Conservation (phyloP, 2,888 invertebrate genomes). For the Plebejus argus region DNA sequence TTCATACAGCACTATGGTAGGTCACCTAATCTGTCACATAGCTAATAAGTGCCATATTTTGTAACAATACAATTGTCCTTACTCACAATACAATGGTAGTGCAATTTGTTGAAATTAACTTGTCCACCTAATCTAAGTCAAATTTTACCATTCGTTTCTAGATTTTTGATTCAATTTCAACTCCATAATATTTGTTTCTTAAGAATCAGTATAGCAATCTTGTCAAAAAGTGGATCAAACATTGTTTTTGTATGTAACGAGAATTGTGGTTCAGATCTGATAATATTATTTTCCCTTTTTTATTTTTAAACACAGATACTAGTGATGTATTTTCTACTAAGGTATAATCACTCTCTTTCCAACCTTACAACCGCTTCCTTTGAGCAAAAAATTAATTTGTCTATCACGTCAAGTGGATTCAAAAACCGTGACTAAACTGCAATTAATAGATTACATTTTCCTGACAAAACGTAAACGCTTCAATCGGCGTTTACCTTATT, state of each 20-base stretch:
- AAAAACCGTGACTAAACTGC: constrained; percentile 15
- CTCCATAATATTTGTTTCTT: neutral
- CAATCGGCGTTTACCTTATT: constrained; percentile 12
- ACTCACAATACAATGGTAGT: constrained; percentile 19
- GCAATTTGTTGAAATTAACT: constrained; percentile 17
- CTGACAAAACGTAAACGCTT: constrained; percentile 17
- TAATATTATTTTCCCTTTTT: neutral
- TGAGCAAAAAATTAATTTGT: neutral
- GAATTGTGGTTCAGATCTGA: too few species aligned
- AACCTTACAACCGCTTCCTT: neutral
- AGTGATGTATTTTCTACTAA: neutral
- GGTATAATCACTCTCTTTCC: neutral
- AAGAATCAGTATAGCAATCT: neutral
- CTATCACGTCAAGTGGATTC: constrained; percentile 5
- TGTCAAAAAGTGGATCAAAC: neutral
- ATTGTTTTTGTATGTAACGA: too few species aligned
- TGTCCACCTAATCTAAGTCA: neutral
- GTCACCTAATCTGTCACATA: constrained; percentile 20
- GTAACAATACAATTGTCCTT: constrained; percentile 27
- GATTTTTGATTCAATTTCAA: neutral
- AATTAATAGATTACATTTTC: constrained; percentile 21
- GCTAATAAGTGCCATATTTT: constrained; percentile 20
- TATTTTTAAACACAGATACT: neutral
- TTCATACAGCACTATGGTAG: neutral
- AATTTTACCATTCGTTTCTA: neutral